phyloP scores from a whole-genome alignment of 2,113 vertebrate genomes.

The Mirza zaza region DNA sequence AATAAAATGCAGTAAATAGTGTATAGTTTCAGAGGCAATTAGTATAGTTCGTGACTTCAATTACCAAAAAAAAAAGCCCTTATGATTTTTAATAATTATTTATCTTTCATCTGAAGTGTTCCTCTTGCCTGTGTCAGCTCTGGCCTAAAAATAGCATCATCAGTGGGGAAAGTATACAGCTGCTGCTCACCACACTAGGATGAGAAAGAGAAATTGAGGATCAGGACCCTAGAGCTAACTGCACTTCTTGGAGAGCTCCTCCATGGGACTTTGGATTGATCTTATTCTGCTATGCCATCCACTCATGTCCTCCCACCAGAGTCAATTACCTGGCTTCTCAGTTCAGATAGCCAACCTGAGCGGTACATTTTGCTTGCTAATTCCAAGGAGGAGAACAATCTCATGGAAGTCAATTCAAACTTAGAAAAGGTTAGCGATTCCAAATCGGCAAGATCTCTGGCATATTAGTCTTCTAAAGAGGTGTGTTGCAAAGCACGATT shows the following conservation, averaged over 20 bases:
- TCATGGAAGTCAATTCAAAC: slow-evolving; percentile 1
- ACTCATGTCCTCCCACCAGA: slow-evolving; percentile 44
- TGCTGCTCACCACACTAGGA: neutral
- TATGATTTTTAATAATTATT: slow-evolving; percentile 78
- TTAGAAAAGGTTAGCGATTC: slow-evolving; percentile 42
- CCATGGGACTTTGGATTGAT: slow-evolving; percentile 25
- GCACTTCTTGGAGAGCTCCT: slow-evolving; percentile 53
- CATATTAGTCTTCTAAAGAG: neutral
- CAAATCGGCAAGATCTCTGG: neutral
- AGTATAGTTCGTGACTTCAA: slow-evolving; percentile 50
- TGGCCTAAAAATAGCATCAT: slow-evolving; percentile 60
- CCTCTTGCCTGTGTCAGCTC: slow-evolving; percentile 55
- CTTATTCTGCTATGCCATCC: neutral
- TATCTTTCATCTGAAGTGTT: slow-evolving; percentile 74
- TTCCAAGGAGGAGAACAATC: slow-evolving; percentile 37
- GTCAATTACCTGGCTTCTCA: slow-evolving; percentile 49
- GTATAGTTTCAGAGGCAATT: slow-evolving; percentile 29
- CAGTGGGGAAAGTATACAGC: neutral
- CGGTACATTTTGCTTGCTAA: slow-evolving; percentile 47
- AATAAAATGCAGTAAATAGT: slow-evolving; percentile 66
- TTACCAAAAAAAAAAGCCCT: slow-evolving; percentile 49
- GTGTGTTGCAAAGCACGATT: neutral
- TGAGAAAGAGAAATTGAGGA: slow-evolving; percentile 31
- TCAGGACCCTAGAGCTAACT: slow-evolving; percentile 30
- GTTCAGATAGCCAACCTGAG: neutral